Conservation (phyloP, 2,797 vertebrate genomes). For the Selene dorsalis region DNA sequence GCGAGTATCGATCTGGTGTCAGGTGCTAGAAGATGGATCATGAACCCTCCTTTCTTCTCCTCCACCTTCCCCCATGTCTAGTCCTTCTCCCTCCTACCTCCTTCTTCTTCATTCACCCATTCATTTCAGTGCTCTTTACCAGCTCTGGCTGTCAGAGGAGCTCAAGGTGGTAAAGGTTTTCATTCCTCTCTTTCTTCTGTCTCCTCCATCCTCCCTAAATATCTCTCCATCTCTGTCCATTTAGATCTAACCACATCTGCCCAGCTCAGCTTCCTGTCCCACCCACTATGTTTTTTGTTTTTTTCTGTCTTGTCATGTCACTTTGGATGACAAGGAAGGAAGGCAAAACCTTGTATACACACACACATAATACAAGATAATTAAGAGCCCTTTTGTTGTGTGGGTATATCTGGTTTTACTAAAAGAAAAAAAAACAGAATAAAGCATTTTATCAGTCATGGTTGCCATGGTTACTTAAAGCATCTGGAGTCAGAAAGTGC, state of each 20-base stretch:
- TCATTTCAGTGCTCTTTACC: conserved; percentile 37
- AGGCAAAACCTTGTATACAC: conserved; percentile 1
- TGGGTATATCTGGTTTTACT: background rate
- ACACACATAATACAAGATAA: conserved; percentile 11
- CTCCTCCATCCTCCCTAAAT: background rate
- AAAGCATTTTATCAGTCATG: conserved; percentile 2
- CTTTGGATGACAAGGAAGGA: conserved; percentile 14
- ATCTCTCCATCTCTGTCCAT: conserved; percentile 30
- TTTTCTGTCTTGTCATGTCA: background rate
- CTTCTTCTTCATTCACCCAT: conserved; percentile 19
- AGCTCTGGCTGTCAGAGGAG: conserved; percentile 23
- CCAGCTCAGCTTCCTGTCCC: background rate
- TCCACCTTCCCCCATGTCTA: conserved; percentile 36
- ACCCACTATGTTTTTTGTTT: background rate
- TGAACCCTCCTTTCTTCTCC: conserved; percentile 45
- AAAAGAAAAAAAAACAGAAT: conserved; percentile 4
- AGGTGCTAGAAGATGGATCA: conserved; percentile 73
- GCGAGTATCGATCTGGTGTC: conserved; percentile 76
- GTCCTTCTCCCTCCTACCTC: conserved; percentile 3
- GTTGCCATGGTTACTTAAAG: conserved; percentile 46
- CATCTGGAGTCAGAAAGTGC: conserved; percentile 3
- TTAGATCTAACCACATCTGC: conserved; percentile 16
- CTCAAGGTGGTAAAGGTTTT: conserved; percentile 23
- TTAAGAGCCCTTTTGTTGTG: background rate
- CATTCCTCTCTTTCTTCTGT: conserved; percentile 11